These are phyloP conservation scores for Monopis laevigella DNA, from an alignment of 2,888 invertebrate genomes.

Conservation along the genomic window DNA sequence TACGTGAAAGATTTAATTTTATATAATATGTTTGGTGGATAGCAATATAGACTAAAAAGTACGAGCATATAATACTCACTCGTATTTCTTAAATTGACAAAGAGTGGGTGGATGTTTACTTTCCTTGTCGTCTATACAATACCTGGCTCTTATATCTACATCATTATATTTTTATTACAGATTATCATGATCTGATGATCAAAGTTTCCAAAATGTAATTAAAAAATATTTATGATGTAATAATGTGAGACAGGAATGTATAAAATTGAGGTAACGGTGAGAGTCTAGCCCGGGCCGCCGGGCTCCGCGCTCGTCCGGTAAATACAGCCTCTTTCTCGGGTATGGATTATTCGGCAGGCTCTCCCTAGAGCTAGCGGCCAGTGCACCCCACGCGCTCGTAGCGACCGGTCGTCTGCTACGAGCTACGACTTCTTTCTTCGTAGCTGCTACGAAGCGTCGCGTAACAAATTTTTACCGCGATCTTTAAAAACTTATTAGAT, in stretches of 20 bases:
- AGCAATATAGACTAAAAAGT: too few relatives aligned
- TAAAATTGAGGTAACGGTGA: constrained; percentile 18
- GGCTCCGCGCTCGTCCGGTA: constrained; percentile 57
- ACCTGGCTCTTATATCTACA: too few relatives aligned
- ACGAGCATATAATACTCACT: too few relatives aligned
- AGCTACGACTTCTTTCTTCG: constrained; percentile 17
- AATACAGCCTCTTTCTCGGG: constrained; percentile 54
- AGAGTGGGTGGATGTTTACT: too few relatives aligned
- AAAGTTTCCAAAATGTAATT: not conserved
- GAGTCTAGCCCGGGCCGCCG: constrained; percentile 30
- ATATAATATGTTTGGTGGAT: too few relatives aligned
- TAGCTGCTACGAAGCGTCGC: constrained; percentile 25
- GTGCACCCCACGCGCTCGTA: constrained; percentile 54
- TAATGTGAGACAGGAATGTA: constrained; percentile 2
- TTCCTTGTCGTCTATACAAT: too few relatives aligned
- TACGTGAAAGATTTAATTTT: too few relatives aligned
- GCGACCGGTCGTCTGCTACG: constrained; percentile 33
- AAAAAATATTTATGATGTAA: not conserved
- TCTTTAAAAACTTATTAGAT: too few relatives aligned
- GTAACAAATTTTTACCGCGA: too few relatives aligned
- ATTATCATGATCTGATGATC: too few relatives aligned
- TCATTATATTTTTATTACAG: too few relatives aligned
- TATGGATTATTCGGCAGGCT: constrained; percentile 60
- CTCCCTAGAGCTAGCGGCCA: constrained; percentile 32
- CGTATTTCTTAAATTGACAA: too few relatives aligned